Conservation (phyloP, 2,888 invertebrate genomes). For the Pristionchus exspectatus region DNA sequence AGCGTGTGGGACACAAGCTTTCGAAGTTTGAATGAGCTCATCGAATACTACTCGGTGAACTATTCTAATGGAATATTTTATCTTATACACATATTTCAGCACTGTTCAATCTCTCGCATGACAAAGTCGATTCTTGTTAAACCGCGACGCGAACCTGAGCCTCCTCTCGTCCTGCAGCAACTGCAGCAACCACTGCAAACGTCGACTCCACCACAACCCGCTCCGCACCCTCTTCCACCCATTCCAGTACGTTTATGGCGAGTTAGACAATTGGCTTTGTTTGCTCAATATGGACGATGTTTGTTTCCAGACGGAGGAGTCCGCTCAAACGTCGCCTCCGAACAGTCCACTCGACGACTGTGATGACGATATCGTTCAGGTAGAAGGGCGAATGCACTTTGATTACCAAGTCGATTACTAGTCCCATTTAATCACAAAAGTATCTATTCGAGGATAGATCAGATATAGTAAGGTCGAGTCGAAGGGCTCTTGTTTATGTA, state of each 20-base stretch:
- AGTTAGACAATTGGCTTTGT: not conserved
- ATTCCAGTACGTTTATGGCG: not conserved
- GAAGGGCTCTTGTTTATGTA: too few species aligned
- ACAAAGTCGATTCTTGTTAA: constrained; percentile 1
- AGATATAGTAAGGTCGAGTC: too few species aligned
- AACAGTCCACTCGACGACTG: constrained; percentile 22
- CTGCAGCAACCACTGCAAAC: not conserved
- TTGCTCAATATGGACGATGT: not conserved
- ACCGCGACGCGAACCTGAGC: constrained; percentile 21
- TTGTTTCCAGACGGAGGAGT: not conserved
- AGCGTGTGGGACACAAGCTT: constrained; percentile 51
- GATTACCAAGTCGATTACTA: not conserved
- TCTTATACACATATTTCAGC: not conserved
- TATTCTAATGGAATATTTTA: not conserved
- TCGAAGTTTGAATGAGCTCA: constrained; percentile 41
- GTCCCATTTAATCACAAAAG: too few species aligned
- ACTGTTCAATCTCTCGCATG: constrained; percentile 34
- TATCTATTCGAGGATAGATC: not conserved
- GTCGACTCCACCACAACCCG: constrained; percentile 5
- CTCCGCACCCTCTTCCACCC: not conserved
- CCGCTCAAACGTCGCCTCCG: not conserved
- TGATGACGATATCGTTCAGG: constrained; percentile 49
- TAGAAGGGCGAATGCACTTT: not conserved
- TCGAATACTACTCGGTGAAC: constrained; percentile 35
- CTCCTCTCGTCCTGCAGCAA: not conserved